phyloP scores from a whole-genome alignment of 1,140 invertebrate species.

The Calliopsis andreniformis region DNA sequence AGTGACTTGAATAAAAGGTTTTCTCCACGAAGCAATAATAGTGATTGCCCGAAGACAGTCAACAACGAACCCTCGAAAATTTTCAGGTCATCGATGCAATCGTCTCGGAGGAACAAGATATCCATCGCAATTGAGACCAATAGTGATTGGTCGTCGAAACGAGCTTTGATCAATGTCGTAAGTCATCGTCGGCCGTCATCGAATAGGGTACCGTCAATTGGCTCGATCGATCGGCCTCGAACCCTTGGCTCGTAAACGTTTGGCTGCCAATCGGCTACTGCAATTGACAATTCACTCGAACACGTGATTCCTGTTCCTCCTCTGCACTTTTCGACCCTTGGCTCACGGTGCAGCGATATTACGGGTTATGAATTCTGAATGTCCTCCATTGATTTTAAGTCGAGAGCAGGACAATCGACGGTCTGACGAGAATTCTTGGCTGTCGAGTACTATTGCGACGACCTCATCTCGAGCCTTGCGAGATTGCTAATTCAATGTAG shows the following conservation, averaged over 20 bases:
- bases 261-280: constrained; percentile 27
- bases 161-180: constrained; percentile 12
- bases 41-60: background rate
- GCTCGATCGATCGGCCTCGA: constrained; percentile 58
- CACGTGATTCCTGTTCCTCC: constrained; percentile 43
- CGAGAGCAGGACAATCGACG: background rate
- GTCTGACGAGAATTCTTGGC: constrained; percentile 1
- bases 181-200: constrained; percentile 38
- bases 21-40: background rate
- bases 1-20: too few relatives aligned
- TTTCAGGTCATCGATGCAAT: background rate
- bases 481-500: background rate
- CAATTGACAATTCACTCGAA: constrained; percentile 57
- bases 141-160: constrained; percentile 13
- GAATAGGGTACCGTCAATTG: constrained; percentile 44
- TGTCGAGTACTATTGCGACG: background rate
- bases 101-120: background rate
- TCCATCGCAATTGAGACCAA: background rate
- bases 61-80: background rate
- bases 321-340: background rate
- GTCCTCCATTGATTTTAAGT: constrained; percentile 30
- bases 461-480: background rate
- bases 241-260: constrained; percentile 40
- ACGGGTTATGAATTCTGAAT: constrained; percentile 4
- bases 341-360: background rate